These are phyloP conservation scores for Odontophorus gujanensis DNA, from an alignment of 2,113 vertebrate genomes.

Conservation along the genomic window DNA sequence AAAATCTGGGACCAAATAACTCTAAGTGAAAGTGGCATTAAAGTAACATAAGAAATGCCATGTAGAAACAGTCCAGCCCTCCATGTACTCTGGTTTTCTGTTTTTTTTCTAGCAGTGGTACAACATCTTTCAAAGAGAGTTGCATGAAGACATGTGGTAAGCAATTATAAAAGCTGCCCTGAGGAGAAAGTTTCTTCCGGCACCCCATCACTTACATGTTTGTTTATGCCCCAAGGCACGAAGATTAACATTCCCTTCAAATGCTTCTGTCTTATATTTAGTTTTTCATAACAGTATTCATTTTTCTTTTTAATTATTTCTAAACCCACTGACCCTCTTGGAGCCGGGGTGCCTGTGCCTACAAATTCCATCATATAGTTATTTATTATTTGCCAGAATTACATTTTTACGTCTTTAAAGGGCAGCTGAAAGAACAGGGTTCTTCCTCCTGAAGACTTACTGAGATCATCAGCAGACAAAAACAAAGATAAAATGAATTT, in stretches of 20 bases:
- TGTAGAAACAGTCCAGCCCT: background rate
- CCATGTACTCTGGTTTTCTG: background rate
- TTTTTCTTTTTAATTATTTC: background rate
- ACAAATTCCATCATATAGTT: background rate
- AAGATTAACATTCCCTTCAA: background rate
- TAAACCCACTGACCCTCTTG: background rate
- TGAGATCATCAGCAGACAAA: background rate
- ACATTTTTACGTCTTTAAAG: background rate
- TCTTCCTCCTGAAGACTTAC: background rate
- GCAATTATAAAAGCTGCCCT: constrained; percentile 33
- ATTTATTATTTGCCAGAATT: background rate
- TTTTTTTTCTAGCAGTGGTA: constrained; percentile 26
- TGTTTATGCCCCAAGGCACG: constrained; percentile 35
- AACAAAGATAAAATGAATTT: background rate
- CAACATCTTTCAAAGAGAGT: constrained; percentile 2
- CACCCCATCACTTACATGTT: background rate
- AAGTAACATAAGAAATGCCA: background rate
- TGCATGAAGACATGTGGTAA: constrained; percentile 14
- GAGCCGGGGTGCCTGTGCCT: background rate
- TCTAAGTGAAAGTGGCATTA: background rate
- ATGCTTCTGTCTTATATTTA: background rate
- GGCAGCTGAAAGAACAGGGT: background rate
- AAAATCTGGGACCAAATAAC: background rate
- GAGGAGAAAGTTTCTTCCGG: constrained; percentile 23
- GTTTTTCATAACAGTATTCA: background rate